A percentile compares a stretch with the other conserved stretches of the same genome.
Evolutionary conservation across 1,140 invertebrate genomes (phyloP).

Genomic region (Idris sp.): DNA sequence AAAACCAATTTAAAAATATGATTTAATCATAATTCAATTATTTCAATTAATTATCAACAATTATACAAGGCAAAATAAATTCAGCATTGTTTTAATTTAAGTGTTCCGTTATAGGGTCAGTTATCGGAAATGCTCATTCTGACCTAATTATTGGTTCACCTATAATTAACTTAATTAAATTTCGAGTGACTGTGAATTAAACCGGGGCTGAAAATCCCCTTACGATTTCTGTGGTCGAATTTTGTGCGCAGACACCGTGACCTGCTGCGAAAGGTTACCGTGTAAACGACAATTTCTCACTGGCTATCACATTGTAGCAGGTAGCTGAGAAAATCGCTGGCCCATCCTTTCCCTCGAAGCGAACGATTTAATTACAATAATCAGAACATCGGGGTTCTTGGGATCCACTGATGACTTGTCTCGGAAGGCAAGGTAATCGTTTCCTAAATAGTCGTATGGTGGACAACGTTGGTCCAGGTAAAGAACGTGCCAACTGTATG

Average conservation of each 20-base stretch:
- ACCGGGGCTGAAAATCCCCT: no score
- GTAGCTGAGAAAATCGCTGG: slow-evolving; percentile 60
- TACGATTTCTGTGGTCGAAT: no score
- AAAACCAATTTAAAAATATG: no score
- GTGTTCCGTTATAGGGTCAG: no score
- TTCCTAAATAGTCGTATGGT: slow-evolving; percentile 67
- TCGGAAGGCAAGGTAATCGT: slow-evolving; percentile 68
- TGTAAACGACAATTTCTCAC: slow-evolving; percentile 57
- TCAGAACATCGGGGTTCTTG: slow-evolving; percentile 70
- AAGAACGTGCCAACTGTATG: slow-evolving; percentile 23
- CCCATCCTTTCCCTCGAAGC: slow-evolving; percentile 58
- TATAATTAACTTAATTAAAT: no score
- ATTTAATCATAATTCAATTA: no score
- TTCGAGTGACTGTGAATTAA: no score
- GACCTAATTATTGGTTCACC: no score
- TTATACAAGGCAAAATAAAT: no score
- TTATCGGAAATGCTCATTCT: no score
- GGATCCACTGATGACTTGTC: slow-evolving; percentile 70
- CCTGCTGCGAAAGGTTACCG: slow-evolving; percentile 45
- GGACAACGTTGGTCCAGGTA: slow-evolving; percentile 64
- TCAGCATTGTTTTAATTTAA: no score
- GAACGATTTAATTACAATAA: slow-evolving; percentile 76
- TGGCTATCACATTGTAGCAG: slow-evolving; percentile 51
- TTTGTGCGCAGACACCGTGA: slow-evolving; percentile 29
- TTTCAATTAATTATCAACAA: no score